A percentile compares a stretch with the other conserved stretches of the same genome.
phyloP scores from a whole-genome alignment of 2,113 vertebrate species.

The Petrocephalus microphthalmus region DNA sequence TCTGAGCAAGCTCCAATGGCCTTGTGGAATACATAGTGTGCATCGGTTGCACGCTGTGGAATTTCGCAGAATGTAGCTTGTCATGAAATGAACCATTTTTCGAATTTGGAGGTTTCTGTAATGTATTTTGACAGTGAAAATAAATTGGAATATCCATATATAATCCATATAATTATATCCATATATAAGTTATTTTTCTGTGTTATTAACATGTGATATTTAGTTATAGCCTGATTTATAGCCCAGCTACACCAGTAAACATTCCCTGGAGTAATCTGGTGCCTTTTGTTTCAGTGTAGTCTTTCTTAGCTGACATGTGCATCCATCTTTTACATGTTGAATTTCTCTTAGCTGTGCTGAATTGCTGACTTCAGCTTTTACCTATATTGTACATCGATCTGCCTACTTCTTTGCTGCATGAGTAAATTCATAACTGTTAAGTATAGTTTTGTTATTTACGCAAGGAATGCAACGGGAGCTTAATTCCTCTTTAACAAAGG shows the following conservation, averaged over 20 bases:
- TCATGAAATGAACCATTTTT: slow-evolving; percentile 16
- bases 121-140: slow-evolving; percentile 36
- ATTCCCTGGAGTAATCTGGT: neutral
- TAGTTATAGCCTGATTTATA: slow-evolving; percentile 49
- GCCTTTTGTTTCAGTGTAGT: neutral
- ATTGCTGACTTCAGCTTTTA: slow-evolving; percentile 59
- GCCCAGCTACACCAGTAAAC: neutral
- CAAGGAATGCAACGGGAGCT: neutral
- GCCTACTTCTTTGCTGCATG: slow-evolving; percentile 56
- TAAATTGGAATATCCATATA: slow-evolving; percentile 35
- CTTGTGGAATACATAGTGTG: no score
- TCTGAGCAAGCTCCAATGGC: no score
- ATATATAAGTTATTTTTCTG: slow-evolving; percentile 27
- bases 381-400: slow-evolving; percentile 60
- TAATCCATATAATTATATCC: neutral
- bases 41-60: no score
- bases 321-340: slow-evolving; percentile 68
- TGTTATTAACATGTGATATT: slow-evolving; percentile 64
- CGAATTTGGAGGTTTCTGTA: neutral
- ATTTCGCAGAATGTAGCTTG: no score
- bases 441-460: neutral
- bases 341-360: slow-evolving; percentile 54
- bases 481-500: neutral
- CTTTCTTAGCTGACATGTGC: slow-evolving; percentile 50
- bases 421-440: slow-evolving; percentile 27